Evolutionary conservation across 2,888 invertebrate genomes (phyloP), one percentile per base, ranked within the genome.

Genomic region (Lepas anatifera): DNA sequence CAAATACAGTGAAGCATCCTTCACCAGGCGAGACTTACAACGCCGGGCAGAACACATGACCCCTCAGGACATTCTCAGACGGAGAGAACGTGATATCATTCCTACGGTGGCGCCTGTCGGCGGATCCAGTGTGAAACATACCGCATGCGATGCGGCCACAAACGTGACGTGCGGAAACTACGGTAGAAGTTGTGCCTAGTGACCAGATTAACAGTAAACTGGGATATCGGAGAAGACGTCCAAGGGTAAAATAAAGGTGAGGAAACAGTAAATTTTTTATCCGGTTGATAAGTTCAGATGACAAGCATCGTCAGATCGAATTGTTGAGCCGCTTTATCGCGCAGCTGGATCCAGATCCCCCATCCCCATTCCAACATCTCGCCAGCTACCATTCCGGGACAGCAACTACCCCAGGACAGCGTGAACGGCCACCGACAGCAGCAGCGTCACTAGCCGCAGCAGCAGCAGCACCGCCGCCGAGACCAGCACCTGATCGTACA

Each of bases 1-100:
- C n/a, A n/a, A n/a, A n/a, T n/a, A n/a, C n/a, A n/a, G n/a, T n/a
- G n/a, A n/a, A n/a, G n/a, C n/a, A n/a, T n/a, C n/a, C n/a, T 46
- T 22, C 46, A 10, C 22, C 1, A 46, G 18, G 29, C 1, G 29
- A 13, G 18, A 18, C 3, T 32, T 16, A 18, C 6, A 32, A 8
- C 58, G 58, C 58, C 58, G 58, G 58, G 18, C 58, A 35, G 18
- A 58, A 35, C 58, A 58, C 58, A 22, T 58, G 58, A 22, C 58
- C 6, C 35, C 58, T 58, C 58, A 35, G 58, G 58, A 35, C 3
- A 22, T 35, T 58, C 32, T 58, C 58, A 58, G 58, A 58, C 58
- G 35, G 32, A 22, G 58, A 7, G 35, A 7, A 7, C 3, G 50
- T 32, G 11, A n/a, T 11, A 7, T 13, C 25, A 1, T n/a, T 1